A percentile compares a stretch with the other conserved stretches of the same genome.
These are phyloP conservation scores for Sebastolobus altivelis DNA, from an alignment of 2,797 vertebrate genomes.

Conservation along the genomic window DNA sequence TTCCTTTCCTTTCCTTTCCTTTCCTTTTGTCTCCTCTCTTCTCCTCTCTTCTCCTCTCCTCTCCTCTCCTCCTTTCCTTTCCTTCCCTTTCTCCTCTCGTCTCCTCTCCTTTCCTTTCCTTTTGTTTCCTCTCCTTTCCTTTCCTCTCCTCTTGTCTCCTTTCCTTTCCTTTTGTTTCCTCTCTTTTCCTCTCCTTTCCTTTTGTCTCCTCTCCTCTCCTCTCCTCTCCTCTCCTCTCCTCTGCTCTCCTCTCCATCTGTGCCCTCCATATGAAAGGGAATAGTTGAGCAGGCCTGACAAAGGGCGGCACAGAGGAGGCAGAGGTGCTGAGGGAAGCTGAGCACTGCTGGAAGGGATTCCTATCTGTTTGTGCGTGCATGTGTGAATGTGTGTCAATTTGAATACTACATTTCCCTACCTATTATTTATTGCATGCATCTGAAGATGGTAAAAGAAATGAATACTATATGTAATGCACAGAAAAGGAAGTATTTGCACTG, in stretches of 20 bases:
- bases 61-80: slow-evolving; percentile 61
- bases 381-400: slow-evolving; percentile 52
- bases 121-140: slow-evolving; percentile 25
- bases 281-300: slow-evolving; percentile 81
- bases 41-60: slow-evolving; percentile 17
- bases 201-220: slow-evolving; percentile 6
- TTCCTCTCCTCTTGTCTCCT: slow-evolving; percentile 55
- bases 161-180: slow-evolving; percentile 23
- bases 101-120: slow-evolving; percentile 51
- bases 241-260: slow-evolving; percentile 71
- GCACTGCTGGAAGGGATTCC: slow-evolving; percentile 78
- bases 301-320: slow-evolving; percentile 79
- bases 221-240: not conserved
- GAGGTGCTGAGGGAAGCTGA: slow-evolving; percentile 80
- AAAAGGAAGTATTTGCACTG: not conserved
- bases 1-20: slow-evolving; percentile 32
- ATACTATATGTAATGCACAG: slow-evolving; percentile 20
- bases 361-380: slow-evolving; percentile 61
- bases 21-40: not conserved
- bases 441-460: slow-evolving; percentile 11
- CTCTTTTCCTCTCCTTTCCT: slow-evolving; percentile 25
- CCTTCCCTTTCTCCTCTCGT: slow-evolving; percentile 27
- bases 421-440: slow-evolving; percentile 24
- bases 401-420: slow-evolving; percentile 51
- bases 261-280: slow-evolving; percentile 83